Percentiles rank a stretch among this genome's conserved stretches.
Conservation (phyloP, 1,140 invertebrate genomes). For the Panulirus ornatus region DNA sequence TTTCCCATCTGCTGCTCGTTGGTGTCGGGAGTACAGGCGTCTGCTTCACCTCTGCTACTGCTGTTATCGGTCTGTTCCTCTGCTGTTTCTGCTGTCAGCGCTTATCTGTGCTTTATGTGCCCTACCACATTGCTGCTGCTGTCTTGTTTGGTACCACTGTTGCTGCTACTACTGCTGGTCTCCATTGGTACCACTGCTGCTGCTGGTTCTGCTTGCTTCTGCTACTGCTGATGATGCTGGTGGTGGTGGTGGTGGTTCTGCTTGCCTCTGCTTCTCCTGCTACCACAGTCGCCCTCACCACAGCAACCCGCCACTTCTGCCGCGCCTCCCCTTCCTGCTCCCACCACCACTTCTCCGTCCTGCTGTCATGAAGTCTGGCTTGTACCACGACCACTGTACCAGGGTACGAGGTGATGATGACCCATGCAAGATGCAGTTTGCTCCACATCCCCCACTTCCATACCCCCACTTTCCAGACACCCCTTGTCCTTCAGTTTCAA, state of each 20-base stretch:
- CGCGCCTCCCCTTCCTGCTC: neutral
- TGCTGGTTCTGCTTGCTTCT: neutral
- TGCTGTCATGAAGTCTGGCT: no score
- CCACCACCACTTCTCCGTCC: neutral
- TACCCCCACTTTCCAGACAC: no score
- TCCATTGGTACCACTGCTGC: neutral
- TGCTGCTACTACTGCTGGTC: neutral
- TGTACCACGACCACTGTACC: no score
- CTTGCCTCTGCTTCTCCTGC: no score
- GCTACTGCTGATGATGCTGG: no score
- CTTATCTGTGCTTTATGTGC: neutral
- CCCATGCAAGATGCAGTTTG: no score
- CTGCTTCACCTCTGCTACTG: neutral
- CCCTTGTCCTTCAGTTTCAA: no score
- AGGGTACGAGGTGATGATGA: no score
- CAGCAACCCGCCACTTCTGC: no score
- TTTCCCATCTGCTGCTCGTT: neutral
- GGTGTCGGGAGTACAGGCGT: neutral
- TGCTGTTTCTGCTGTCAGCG: neutral
- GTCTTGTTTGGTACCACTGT: neutral
- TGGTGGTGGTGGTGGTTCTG: no score
- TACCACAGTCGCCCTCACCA: no score
- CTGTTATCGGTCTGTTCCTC: neutral
- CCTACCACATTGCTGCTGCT: neutral
- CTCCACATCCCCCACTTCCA: no score